A percentile compares a stretch with the other conserved stretches of the same genome.
Conservation (phyloP, 2,797 vertebrate species). For the Pangasius larnaudii region DNA sequence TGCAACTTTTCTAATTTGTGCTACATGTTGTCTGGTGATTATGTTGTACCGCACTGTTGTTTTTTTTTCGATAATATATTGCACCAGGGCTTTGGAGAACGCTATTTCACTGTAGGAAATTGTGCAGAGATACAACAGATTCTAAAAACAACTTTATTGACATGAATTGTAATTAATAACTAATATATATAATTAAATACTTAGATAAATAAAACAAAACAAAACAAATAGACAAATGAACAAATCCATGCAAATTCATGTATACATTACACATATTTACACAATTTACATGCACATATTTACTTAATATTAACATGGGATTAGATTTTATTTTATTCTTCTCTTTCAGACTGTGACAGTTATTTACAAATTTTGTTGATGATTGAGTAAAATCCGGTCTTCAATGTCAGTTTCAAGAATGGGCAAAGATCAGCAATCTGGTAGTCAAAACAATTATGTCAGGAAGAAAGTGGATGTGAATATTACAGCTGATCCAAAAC, state of each 20-base stretch:
- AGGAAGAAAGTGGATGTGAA: neutral
- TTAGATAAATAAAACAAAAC: neutral
- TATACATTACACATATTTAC: neutral
- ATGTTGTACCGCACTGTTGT: neutral
- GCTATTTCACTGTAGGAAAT: neutral
- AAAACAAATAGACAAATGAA: neutral
- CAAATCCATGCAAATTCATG: neutral
- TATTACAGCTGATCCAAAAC: neutral
- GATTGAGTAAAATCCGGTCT: neutral
- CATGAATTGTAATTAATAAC: neutral
- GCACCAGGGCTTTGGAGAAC: neutral
- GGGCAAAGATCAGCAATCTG: neutral
- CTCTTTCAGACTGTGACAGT: neutral
- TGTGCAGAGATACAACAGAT: neutral
- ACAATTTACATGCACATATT: neutral
- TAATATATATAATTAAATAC: neutral
- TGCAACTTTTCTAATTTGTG: neutral
- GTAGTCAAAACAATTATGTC: neutral
- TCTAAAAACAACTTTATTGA: neutral
- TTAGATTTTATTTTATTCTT: neutral
- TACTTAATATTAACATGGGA: neutral
- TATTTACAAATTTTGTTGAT: neutral
- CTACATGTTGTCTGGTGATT: slow-evolving; percentile 10
- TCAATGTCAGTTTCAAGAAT: neutral
- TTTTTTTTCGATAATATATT: slow-evolving; percentile 1